phyloP scores from a whole-genome alignment of 2,113 vertebrate species.

The Hassar affinis region DNA sequence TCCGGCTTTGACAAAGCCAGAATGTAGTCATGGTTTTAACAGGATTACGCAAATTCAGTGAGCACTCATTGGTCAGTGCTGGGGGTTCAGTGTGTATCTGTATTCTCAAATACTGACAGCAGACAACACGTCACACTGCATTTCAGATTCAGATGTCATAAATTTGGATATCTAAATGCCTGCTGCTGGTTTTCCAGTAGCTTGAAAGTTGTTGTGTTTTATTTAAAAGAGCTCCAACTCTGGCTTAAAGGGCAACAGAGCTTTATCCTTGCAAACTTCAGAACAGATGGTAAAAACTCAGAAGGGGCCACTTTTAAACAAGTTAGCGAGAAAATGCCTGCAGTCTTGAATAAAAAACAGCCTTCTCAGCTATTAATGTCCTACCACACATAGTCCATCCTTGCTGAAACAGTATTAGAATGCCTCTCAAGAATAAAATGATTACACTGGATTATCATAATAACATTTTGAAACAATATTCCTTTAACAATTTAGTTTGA shows the following conservation, averaged over 20 bases:
- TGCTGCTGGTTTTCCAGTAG: conserved; percentile 8
- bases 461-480: conserved; percentile 74
- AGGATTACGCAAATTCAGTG: background rate
- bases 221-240: background rate
- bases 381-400: background rate
- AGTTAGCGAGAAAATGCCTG: conserved; percentile 36
- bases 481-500: conserved; percentile 74
- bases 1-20: background rate
- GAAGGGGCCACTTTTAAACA: conserved; percentile 40
- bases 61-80: background rate
- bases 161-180: background rate
- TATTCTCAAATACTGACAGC: background rate
- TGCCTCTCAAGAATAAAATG: conserved; percentile 57
- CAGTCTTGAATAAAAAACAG: conserved; percentile 12
- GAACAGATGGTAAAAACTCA: conserved; percentile 45
- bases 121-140: background rate
- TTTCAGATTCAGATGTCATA: conserved; percentile 1
- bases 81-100: background rate
- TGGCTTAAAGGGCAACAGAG: background rate
- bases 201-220: background rate
- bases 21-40: too few relatives aligned
- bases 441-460: conserved; percentile 76
- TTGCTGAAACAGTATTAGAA: conserved; percentile 40
- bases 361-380: conserved; percentile 24
- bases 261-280: conserved; percentile 24